Base-by-base conservation (phyloP, 2,888 invertebrate species). In the Acleris literana region DNA sequence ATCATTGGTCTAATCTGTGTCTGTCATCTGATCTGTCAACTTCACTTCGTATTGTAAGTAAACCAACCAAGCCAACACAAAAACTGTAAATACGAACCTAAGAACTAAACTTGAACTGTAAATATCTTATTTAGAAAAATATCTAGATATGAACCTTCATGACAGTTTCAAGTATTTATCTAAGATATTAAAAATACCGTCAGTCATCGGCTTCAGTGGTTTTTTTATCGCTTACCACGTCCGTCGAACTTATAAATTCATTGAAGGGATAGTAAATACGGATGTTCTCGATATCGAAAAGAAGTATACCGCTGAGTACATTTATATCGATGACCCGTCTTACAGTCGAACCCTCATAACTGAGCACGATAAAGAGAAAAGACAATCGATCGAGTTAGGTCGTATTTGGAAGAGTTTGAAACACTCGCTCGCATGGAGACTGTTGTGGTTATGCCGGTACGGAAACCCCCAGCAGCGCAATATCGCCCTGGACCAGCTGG, bases 401-500 rank as follows among this genome's bases (percentile, higher is more conserved):
- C 82, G 87, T 13, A 85, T 91, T 85, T 95, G 95, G 95, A 95
- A 95, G 76, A 91, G 94, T 16, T 84, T 95, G 17, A 94, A 94
- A 75, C 93, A 94, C 75, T 94, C 93, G 6, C 80, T 95, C n/a
- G 95, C 95, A 1, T 95, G 95, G 91, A 93, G 94, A 70, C 84
- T 96, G 39, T 77, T 96, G 17, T 93, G 94, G 83, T 88, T 96
- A 63, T 95, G 96, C 43, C 94, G 94, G 71, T 93, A 93, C 69
- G 95, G 95, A n/a, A 93, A 93, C 69, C 90, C 88, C 69, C 88
- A 93, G 62, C 94, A 95, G 71, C 93, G 95, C 9, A 88, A 93
- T 57, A 93, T 94, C 75, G 96, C 96, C 1, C 85, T 96, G 0
- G 91, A 94, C 59, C 94, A 94, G 68, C 86, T 97, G 17, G 94